Evolutionary conservation across 2,888 invertebrate species (phyloP).

Genomic region (Magallana nippona): DNA sequence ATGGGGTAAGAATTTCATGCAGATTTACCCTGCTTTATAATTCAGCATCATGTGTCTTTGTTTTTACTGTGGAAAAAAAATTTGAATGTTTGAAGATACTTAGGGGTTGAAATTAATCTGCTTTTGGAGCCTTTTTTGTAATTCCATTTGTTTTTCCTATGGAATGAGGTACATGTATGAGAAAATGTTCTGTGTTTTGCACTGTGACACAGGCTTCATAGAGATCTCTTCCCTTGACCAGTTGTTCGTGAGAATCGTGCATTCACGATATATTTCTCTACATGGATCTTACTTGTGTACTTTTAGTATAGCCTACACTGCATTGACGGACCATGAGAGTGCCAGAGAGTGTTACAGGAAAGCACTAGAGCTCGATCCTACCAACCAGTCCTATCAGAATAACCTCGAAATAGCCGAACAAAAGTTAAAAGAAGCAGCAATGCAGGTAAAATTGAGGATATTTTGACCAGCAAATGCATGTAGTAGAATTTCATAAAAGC

Average conservation of each 20-base stretch:
- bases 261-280: too few species aligned
- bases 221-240: too few species aligned
- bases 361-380: slow-evolving; percentile 94
- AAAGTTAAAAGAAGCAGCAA: slow-evolving; percentile 79
- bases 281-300: neutral
- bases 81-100: too few species aligned
- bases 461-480: too few species aligned
- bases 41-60: too few species aligned
- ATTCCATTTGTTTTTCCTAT: too few species aligned
- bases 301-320: slow-evolving; percentile 77
- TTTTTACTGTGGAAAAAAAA: too few species aligned
- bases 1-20: slow-evolving; percentile 84
- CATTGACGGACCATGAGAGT: slow-evolving; percentile 88
- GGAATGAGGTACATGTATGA: neutral
- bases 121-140: too few species aligned
- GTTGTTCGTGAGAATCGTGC: too few species aligned
- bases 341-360: slow-evolving; percentile 92
- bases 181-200: neutral
- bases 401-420: slow-evolving; percentile 92
- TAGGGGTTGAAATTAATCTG: too few species aligned
- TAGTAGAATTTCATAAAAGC: too few species aligned
- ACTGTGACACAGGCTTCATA: too few species aligned
- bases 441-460: slow-evolving; percentile 54
- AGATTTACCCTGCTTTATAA: neutral
- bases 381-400: slow-evolving; percentile 92